Evolutionary conservation across 2,888 invertebrate genomes (phyloP).

Genomic region (Bibio marci): DNA sequence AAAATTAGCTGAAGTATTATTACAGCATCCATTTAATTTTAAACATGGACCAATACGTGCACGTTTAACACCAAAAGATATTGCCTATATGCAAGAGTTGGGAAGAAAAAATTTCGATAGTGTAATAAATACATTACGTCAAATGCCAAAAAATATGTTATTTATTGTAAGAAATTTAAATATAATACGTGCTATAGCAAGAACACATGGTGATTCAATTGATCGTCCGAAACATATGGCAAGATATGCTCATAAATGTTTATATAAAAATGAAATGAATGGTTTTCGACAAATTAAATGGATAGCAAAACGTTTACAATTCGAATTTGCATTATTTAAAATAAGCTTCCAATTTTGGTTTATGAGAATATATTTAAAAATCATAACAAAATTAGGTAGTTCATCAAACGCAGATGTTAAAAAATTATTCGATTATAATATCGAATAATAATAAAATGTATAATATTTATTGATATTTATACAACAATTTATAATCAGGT

Average conservation of each 20-base stretch:
- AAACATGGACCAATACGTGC: conserved; percentile 15
- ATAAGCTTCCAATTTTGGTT: neutral
- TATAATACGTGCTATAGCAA: conserved; percentile 50
- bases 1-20: conserved; percentile 47
- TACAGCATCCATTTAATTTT: conserved; percentile 43
- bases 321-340: neutral
- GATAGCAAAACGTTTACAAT: neutral
- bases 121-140: conserved; percentile 39
- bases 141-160: conserved; percentile 46
- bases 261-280: conserved; percentile 8
- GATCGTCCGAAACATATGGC: conserved; percentile 49
- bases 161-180: conserved; percentile 57
- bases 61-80: conserved; percentile 36
- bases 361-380: neutral
- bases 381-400: too few relatives aligned
- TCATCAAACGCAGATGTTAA: too few relatives aligned
- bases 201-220: conserved; percentile 46
- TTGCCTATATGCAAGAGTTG: conserved; percentile 40
- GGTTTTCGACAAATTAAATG: conserved; percentile 1
- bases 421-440: too few relatives aligned
- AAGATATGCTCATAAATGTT: conserved; percentile 23
- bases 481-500: too few relatives aligned
- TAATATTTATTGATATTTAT: too few relatives aligned
- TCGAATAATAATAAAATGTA: too few relatives aligned
- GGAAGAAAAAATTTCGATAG: conserved; percentile 43